Base-by-base conservation (phyloP, 2,797 vertebrate genomes). In the Pteropus rufus region DNA sequence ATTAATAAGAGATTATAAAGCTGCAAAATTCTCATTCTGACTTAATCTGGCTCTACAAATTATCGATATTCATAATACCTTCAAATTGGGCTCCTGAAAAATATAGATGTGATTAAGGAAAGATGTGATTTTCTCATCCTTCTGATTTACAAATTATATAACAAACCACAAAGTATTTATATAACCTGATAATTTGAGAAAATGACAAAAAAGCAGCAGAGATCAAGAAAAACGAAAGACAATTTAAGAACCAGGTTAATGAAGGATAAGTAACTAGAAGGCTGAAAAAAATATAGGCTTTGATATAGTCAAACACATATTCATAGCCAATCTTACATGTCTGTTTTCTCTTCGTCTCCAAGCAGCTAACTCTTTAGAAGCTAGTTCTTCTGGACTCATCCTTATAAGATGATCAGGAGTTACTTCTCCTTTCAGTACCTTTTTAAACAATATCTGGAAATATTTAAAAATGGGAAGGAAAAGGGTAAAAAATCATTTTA, bases 311-410 rank as follows among this genome's bases (percentile, higher is more conserved):
- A 91, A 95, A 92, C 3, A 60, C 29, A 34, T 36, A 79, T 79
- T 76, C 29, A 34, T 2, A 76, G 19, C 39, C 65, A 97, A 89
- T 98, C 99, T 99, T 98, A 99, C 99, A 41, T 99, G 99, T 98
- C 99, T 98, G 98, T 99, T 99, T 98, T 99, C 99, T 98, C 99
- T 99, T 98, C 99, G 99, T 98, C 99, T 99, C 99, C 99, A 99
- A 62, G 99, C 99, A 98, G 99, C 99, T 97, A 99, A 97, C 95
- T 99, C 99, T 98, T 99, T 99, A 2, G 99, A 99, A 96, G 99
- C 99, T 96, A 99, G 98, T 93, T 99, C 99, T 98, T 99, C 99
- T 0, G 99, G 99, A 98, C 99, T 99, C 99, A 99, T 99, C 98
- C 99, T 99, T 98, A 99, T 99, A 49, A 99, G 98, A 98, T 99